phyloP scores from a whole-genome alignment of 2,113 vertebrate species.

The Equus quagga region DNA sequence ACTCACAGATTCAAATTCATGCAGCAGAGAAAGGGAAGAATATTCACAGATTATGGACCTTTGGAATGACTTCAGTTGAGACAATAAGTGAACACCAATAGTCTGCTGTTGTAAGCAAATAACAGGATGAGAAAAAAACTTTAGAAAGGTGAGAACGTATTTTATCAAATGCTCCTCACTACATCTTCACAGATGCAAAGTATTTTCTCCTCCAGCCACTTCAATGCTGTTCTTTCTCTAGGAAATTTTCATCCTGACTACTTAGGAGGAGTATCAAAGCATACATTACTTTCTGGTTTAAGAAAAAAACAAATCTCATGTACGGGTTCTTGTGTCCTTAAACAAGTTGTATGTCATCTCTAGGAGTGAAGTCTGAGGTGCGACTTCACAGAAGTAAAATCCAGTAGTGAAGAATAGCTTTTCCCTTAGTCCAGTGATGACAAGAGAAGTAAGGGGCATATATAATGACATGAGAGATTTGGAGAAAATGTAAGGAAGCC shows the following conservation, averaged over 20 bases:
- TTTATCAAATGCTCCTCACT: neutral
- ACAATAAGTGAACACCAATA: accelerated
- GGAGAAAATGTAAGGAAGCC: neutral
- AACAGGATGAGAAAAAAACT: neutral
- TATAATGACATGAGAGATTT: neutral
- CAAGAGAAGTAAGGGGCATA: neutral
- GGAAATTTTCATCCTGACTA: neutral
- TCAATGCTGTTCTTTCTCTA: neutral
- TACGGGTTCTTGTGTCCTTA: neutral
- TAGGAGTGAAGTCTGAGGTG: neutral
- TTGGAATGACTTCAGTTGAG: neutral
- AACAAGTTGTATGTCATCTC: neutral
- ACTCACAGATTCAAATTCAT: neutral
- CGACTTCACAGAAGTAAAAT: neutral
- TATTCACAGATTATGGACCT: neutral
- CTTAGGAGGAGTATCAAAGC: neutral
- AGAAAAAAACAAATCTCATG: neutral
- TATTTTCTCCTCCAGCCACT: neutral
- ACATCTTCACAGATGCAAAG: neutral
- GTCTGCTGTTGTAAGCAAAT: neutral
- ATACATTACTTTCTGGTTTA: neutral
- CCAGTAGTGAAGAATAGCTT: neutral
- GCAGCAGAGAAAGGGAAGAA: neutral
- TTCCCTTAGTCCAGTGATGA: neutral
- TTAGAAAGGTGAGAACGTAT: neutral